phyloP scores from a whole-genome alignment of 2,888 invertebrate species.

The Ectobius pallidus region DNA sequence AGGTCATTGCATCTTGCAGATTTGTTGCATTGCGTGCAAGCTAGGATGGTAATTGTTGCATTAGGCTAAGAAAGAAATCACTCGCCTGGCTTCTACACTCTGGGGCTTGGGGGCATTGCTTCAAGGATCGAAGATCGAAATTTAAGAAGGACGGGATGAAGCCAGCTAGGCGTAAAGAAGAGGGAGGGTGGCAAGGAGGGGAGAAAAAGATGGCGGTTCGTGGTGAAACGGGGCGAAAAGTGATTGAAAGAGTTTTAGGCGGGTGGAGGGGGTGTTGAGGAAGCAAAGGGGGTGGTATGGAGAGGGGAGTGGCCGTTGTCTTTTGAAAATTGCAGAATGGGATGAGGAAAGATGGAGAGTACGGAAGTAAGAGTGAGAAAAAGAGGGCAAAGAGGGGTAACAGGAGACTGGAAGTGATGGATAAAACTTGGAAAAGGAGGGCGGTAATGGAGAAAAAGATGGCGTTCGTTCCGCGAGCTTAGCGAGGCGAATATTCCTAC shows the following conservation, averaged over 20 bases:
- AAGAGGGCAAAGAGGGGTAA: constrained; percentile 25
- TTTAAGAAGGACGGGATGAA: constrained; percentile 25
- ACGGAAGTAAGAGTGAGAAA: constrained; percentile 2
- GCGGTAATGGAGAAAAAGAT: constrained; percentile 39
- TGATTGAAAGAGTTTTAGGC: constrained; percentile 32
- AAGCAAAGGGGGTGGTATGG: constrained; percentile 34
- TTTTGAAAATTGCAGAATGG: constrained; percentile 40
- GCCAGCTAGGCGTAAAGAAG: constrained; percentile 15
- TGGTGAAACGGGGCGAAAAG: constrained; percentile 33
- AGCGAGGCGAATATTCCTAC: constrained; percentile 33
- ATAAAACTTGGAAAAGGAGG: constrained; percentile 37
- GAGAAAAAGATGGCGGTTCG: constrained; percentile 33
- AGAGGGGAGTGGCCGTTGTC: constrained; percentile 41
- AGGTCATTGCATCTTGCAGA: too few relatives aligned
- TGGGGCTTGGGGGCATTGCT: background rate
- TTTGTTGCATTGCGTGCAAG: too few relatives aligned
- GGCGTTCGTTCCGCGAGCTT: constrained; percentile 29
- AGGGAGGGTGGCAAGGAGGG: background rate
- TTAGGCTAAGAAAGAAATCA: too few relatives aligned
- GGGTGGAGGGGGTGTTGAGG: constrained; percentile 10
- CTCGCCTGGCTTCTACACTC: too few relatives aligned
- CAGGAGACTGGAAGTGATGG: constrained; percentile 24
- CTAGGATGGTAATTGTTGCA: too few relatives aligned
- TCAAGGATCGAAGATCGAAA: constrained; percentile 9
- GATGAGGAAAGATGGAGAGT: constrained; percentile 25